Evolutionary conservation across 1,140 invertebrate genomes (phyloP).

Genomic region (Littorina saxatilis): DNA sequence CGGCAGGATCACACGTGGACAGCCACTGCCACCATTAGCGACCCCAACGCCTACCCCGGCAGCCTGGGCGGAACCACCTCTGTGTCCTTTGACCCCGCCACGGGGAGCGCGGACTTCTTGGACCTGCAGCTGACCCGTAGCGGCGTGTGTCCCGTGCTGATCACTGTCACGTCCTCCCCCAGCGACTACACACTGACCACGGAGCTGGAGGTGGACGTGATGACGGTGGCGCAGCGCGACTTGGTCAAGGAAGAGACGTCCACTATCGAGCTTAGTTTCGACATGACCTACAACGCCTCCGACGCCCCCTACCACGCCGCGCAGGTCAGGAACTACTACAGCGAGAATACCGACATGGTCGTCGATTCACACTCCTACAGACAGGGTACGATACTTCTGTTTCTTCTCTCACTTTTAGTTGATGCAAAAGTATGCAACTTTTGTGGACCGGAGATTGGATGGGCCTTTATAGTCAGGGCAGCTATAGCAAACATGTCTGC

Average conservation of each 20-base stretch:
- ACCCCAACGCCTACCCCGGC: slow-evolving; percentile 44
- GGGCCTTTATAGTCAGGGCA: no score
- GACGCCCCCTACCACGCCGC: slow-evolving; percentile 15
- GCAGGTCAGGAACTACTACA: slow-evolving; percentile 34
- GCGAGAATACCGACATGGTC: background rate
- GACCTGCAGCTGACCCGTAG: slow-evolving; percentile 40
- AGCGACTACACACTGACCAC: slow-evolving; percentile 47
- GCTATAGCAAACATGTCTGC: no score
- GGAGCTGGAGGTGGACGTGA: slow-evolving; percentile 38
- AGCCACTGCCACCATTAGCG: slow-evolving; percentile 42
- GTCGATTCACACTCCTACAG: slow-evolving; percentile 24
- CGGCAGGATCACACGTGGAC: slow-evolving; percentile 59
- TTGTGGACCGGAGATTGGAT: no score
- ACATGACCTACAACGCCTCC: slow-evolving; percentile 44
- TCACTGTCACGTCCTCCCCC: slow-evolving; percentile 51
- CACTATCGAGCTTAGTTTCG: slow-evolving; percentile 48
- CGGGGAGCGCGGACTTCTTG: slow-evolving; percentile 42
- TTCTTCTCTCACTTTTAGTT: background rate
- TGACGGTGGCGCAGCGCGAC: slow-evolving; percentile 14
- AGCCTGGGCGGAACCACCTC: slow-evolving; percentile 40
- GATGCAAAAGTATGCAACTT: no score
- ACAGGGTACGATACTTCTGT: background rate
- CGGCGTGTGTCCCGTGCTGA: slow-evolving; percentile 50
- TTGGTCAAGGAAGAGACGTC: slow-evolving; percentile 35
- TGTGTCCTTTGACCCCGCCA: slow-evolving; percentile 40